A percentile compares a stretch with the other conserved stretches of the same genome.
These are phyloP conservation scores for Oryzias dopingdopingensis DNA, from an alignment of 2,797 vertebrate species.

Conservation along the genomic window DNA sequence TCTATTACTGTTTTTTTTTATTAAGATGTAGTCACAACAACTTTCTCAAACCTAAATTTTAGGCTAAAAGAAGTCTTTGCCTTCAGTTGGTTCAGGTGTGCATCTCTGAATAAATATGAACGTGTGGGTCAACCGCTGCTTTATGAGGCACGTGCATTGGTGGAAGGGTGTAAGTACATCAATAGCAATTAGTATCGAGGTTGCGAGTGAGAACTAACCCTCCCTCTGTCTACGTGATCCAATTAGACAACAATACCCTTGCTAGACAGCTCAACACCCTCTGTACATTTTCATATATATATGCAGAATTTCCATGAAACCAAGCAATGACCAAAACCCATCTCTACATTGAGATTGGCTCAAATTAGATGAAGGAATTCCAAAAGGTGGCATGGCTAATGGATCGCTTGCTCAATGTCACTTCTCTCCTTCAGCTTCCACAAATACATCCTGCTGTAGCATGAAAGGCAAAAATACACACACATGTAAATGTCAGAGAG, in stretches of 20 bases:
- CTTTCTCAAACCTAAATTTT: background rate
- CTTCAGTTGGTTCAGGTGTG: background rate
- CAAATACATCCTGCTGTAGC: conserved; percentile 35
- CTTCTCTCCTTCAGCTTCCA: conserved; percentile 28
- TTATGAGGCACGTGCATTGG: conserved; percentile 1
- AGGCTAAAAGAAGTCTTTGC: background rate
- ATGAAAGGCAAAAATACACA: conserved; percentile 70
- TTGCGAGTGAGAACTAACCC: conserved; percentile 19
- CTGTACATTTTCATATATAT: conserved; percentile 56
- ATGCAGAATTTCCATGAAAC: conserved; percentile 7
- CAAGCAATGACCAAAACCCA: conserved; percentile 1
- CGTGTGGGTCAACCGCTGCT: conserved; percentile 13
- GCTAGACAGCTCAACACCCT: conserved; percentile 70
- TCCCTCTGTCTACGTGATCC: conserved; percentile 71
- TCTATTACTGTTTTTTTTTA: background rate
- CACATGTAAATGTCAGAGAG: conserved; percentile 49
- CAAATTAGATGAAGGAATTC: conserved; percentile 29
- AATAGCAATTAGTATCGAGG: conserved; percentile 12
- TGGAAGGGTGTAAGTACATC: conserved; percentile 17
- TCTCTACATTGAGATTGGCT: conserved; percentile 4
- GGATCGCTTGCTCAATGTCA: conserved; percentile 29
- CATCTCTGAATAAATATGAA: conserved; percentile 4
- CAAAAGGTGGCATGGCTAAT: conserved; percentile 17
- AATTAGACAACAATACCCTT: conserved; percentile 70
- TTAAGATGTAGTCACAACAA: background rate